These are phyloP conservation scores for Scartelaos histophorus DNA, from an alignment of 2,113 vertebrate genomes.

Conservation along the genomic window DNA sequence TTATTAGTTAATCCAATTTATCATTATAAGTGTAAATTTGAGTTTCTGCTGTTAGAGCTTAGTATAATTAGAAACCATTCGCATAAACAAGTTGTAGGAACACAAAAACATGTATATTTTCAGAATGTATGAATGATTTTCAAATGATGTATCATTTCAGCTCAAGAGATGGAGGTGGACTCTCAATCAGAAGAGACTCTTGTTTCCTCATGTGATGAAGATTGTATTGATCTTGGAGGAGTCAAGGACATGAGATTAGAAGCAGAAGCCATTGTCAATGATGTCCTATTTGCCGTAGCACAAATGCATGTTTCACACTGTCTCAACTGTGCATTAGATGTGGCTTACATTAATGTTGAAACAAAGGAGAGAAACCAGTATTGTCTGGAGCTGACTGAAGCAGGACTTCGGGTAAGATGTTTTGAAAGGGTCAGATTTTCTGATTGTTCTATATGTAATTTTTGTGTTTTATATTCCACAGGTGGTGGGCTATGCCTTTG, in stretches of 20 bases:
- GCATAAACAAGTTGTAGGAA: neutral
- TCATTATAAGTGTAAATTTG: no score
- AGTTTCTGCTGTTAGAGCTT: neutral
- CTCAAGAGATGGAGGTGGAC: conserved; percentile 87
- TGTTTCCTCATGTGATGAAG: conserved; percentile 79
- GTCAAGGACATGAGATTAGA: conserved; percentile 96
- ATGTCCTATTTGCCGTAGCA: conserved; percentile 92
- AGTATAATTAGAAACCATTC: neutral
- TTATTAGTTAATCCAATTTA: no score
- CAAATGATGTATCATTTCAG: neutral
- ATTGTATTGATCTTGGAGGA: conserved; percentile 80
- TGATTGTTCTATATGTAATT: neutral
- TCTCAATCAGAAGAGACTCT: conserved; percentile 82
- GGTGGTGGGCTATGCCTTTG: conserved; percentile 92
- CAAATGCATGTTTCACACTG: conserved; percentile 92
- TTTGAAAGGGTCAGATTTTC: neutral
- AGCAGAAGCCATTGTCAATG: conserved; percentile 92
- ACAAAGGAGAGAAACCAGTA: conserved; percentile 88
- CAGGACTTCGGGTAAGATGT: conserved; percentile 88
- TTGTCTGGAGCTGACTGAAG: conserved; percentile 93
- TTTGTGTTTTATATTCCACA: conserved; percentile 45
- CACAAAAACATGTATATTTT: no score
- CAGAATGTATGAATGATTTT: neutral
- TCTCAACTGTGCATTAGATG: conserved; percentile 83
- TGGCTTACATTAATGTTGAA: conserved; percentile 95